phyloP scores from a whole-genome alignment of 1,140 invertebrate species.

The Drosophila lowei region DNA sequence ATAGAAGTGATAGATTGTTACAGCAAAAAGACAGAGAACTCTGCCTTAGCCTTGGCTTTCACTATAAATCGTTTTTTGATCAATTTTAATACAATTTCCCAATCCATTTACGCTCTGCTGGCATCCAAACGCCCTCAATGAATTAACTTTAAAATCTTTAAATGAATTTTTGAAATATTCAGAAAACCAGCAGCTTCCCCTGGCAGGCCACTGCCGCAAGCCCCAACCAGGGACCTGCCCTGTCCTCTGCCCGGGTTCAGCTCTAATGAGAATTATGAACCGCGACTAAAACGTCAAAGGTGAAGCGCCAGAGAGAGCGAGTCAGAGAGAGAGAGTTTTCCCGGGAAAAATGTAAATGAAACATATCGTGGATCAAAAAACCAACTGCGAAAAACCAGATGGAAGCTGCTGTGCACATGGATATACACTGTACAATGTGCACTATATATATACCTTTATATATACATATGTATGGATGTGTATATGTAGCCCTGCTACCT shows the following conservation, averaged over 20 bases:
- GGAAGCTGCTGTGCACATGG: constrained; percentile 7
- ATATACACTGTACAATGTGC: constrained; percentile 3
- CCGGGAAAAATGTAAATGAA: constrained; percentile 44
- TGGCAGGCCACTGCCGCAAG: background rate
- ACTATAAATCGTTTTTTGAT: background rate
- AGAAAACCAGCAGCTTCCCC: background rate
- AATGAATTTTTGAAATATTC: background rate
- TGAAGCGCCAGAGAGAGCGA: background rate
- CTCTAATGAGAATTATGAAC: constrained; percentile 28
- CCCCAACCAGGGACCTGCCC: background rate
- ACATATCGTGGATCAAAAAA: constrained; percentile 47
- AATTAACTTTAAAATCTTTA: background rate
- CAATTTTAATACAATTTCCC: background rate
- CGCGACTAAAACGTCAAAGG: constrained; percentile 32
- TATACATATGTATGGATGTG: background rate
- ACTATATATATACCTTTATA: background rate
- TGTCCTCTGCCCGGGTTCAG: background rate
- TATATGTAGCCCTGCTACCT: constrained; percentile 2
- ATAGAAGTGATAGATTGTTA: too few species aligned
- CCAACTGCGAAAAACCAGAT: constrained; percentile 39
- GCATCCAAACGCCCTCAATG: too few species aligned
- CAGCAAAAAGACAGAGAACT: too few species aligned
- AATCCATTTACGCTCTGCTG: background rate
- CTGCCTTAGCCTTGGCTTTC: background rate
- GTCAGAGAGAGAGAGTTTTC: background rate